Conservation (phyloP, 2,888 invertebrate genomes). For the Clanis bilineata region DNA sequence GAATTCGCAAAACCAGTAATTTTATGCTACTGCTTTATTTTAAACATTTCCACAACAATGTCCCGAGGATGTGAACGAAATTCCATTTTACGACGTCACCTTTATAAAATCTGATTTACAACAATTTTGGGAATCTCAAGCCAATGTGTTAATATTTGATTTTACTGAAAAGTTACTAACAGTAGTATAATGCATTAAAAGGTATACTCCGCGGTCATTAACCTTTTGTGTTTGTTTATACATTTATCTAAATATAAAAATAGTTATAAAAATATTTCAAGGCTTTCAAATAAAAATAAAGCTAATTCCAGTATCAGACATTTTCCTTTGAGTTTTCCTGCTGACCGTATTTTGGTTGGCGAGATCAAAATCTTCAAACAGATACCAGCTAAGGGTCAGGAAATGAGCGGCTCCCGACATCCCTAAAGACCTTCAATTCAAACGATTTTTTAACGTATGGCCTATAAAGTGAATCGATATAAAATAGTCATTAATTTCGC, state of each 20-base stretch:
- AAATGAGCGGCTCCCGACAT: conserved; percentile 26
- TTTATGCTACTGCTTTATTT: too few species aligned
- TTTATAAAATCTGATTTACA: conserved; percentile 59
- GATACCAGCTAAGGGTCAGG: conserved; percentile 19
- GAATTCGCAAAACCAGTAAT: too few species aligned
- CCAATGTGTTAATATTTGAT: conserved; percentile 38
- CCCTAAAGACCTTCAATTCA: conserved; percentile 24
- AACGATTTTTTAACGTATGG: conserved; percentile 59
- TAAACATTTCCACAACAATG: conserved; percentile 25
- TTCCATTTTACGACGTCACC: conserved; percentile 52
- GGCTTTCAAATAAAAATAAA: too few species aligned
- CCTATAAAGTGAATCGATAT: conserved; percentile 51
- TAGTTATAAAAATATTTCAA: too few species aligned
- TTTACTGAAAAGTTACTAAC: too few species aligned
- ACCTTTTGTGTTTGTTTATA: too few species aligned
- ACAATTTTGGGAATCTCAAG: conserved; percentile 43
- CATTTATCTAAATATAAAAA: too few species aligned
- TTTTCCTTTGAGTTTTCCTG: background rate
- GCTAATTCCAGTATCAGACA: too few species aligned
- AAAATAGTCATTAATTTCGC: conserved; percentile 76
- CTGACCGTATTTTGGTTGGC: background rate
- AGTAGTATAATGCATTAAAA: too few species aligned
- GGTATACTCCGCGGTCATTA: too few species aligned
- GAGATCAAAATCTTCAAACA: background rate
- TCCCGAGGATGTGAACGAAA: conserved; percentile 32